Conservation (phyloP, 1,140 invertebrate species). For the Drosophila lacertosa region DNA sequence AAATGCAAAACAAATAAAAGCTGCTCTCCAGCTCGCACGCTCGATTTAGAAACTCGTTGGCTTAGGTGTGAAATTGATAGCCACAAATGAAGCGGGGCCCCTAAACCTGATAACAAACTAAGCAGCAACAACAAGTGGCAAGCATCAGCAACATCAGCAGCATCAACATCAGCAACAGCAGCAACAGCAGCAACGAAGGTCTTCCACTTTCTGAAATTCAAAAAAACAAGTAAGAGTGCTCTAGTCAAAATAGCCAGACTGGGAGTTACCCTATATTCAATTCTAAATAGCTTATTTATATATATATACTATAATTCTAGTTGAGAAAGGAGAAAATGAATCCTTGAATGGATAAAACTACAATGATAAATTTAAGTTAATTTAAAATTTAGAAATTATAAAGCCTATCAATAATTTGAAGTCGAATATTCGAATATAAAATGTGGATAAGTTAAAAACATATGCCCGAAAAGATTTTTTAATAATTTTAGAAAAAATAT, state of each 20-base stretch:
- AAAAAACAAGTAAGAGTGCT: slow-evolving; percentile 28
- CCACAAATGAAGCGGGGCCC: slow-evolving; percentile 51
- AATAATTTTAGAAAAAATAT: too few relatives aligned
- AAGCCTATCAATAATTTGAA: too few relatives aligned
- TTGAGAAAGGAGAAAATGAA: too few relatives aligned
- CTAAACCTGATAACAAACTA: slow-evolving; percentile 67
- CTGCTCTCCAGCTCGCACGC: slow-evolving; percentile 4
- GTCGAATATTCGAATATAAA: too few relatives aligned
- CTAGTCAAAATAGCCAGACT: background rate
- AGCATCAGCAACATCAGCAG: slow-evolving; percentile 8
- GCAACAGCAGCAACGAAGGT: slow-evolving; percentile 63
- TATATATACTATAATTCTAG: too few relatives aligned
- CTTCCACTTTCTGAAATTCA: slow-evolving; percentile 80
- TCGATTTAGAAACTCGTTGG: slow-evolving; percentile 59
- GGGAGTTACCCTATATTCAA: background rate
- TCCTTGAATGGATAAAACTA: too few relatives aligned
- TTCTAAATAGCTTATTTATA: too few relatives aligned
- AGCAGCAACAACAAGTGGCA: slow-evolving; percentile 57
- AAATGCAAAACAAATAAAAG: background rate
- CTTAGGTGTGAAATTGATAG: slow-evolving; percentile 78
- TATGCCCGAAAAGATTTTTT: too few relatives aligned
- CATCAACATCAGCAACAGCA: slow-evolving; percentile 14
- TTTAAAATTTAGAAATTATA: too few relatives aligned
- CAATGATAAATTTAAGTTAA: too few relatives aligned
- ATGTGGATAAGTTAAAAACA: too few relatives aligned